These are phyloP conservation scores for Platorchestia sp. DNA, from an alignment of 1,140 invertebrate genomes.

Conservation along the genomic window DNA sequence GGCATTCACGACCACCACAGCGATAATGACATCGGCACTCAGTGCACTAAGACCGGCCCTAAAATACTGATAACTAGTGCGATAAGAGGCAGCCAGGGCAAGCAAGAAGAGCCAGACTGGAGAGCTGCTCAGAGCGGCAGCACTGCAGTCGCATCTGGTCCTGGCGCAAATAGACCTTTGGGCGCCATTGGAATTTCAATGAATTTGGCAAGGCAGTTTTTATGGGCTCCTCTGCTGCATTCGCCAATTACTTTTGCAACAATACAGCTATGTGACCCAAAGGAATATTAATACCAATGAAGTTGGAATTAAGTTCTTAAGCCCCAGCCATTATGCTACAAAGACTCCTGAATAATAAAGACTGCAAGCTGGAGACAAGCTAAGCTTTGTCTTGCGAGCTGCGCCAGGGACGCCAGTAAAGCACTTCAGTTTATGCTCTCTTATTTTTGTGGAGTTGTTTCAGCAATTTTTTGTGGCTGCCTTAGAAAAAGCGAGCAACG, in stretches of 20 bases:
- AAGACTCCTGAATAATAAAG: constrained; percentile 27
- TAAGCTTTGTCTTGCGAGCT: neutral
- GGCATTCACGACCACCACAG: neutral
- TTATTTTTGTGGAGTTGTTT: neutral
- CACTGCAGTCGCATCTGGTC: constrained; percentile 32
- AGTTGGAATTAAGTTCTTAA: constrained; percentile 56
- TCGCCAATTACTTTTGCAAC: constrained; percentile 49
- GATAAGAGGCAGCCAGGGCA: neutral
- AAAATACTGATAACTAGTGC: neutral
- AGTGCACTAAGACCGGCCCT: neutral
- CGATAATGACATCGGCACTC: neutral
- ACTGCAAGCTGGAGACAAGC: neutral
- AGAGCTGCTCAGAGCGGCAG: neutral
- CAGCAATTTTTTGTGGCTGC: neutral
- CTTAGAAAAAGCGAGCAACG: neutral
- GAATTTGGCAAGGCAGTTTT: constrained; percentile 42
- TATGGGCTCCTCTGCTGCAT: constrained; percentile 42
- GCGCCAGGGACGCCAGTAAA: neutral
- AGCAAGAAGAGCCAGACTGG: neutral
- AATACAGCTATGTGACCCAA: constrained; percentile 46
- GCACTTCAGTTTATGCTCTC: neutral
- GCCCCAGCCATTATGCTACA: neutral
- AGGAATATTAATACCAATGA: constrained; percentile 53
- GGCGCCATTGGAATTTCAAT: constrained; percentile 54
- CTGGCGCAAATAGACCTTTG: constrained; percentile 48